Conservation (phyloP, 2,113 vertebrate species). For the Tylochromis polylepis region DNA sequence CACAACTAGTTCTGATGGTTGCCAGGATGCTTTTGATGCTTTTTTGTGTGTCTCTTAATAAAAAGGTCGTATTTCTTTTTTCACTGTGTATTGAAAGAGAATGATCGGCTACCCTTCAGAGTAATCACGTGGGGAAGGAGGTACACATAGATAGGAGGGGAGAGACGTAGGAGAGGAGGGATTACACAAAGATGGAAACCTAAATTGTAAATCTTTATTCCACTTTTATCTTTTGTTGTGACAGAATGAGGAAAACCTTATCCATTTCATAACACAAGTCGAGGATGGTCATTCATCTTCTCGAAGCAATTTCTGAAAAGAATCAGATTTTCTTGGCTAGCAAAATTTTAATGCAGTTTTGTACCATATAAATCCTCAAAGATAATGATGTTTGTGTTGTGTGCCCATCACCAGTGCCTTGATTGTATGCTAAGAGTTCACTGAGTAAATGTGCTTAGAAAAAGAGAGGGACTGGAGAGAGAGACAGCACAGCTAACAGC, state of each 20-base stretch:
- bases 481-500: slow-evolving; percentile 22
- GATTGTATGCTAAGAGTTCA: slow-evolving; percentile 26
- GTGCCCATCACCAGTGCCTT: slow-evolving; percentile 11
- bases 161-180: background rate
- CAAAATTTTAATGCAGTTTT: background rate
- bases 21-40: slow-evolving; percentile 5
- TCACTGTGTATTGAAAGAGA: background rate
- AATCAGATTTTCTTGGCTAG: background rate
- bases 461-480: slow-evolving; percentile 23
- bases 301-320: background rate
- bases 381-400: slow-evolving; percentile 25
- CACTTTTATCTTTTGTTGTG: background rate
- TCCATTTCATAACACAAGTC: background rate
- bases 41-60: background rate
- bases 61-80: background rate
- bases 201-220: background rate
- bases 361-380: background rate
- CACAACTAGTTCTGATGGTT: slow-evolving; percentile 10
- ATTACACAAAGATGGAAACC: background rate
- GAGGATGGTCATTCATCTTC: background rate
- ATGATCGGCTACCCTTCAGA: slow-evolving; percentile 15
- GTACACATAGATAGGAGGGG: background rate
- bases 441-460: slow-evolving; percentile 56
- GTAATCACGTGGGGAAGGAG: background rate
- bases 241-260: background rate